Percentiles rank a stretch among this genome's conserved stretches.
These are phyloP conservation scores for Stichopus horrens DNA, from an alignment of 53 echinoderm and acorn worm species.

Conservation along the genomic window DNA sequence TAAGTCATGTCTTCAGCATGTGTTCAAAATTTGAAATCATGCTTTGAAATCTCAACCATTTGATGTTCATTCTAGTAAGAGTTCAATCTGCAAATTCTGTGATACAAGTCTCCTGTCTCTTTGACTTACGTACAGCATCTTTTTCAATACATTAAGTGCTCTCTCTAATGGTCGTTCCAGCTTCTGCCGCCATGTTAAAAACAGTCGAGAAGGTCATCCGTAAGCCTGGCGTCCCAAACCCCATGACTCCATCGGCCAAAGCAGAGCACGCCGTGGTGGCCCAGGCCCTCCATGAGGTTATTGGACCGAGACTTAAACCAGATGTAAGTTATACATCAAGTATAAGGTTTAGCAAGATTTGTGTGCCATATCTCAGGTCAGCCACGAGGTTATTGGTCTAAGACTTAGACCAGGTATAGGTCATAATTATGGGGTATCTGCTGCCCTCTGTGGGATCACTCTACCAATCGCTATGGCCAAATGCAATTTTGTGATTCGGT, in stretches of 20 bases:
- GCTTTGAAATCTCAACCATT: too few species aligned
- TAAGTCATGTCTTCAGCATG: too few species aligned
- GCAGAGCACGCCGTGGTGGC: slow-evolving; percentile 96
- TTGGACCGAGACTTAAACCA: slow-evolving; percentile 92
- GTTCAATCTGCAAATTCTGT: too few species aligned
- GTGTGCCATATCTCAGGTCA: slow-evolving; percentile 87
- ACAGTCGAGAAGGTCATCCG: slow-evolving; percentile 79
- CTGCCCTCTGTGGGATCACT: too few species aligned
- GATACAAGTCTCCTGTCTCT: too few species aligned
- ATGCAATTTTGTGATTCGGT: too few species aligned
- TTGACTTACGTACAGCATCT: too few species aligned
- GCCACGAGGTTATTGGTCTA: slow-evolving; percentile 84
- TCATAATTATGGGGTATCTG: background rate
- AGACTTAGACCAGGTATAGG: slow-evolving; percentile 87
- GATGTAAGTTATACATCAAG: slow-evolving; percentile 75
- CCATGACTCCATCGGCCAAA: slow-evolving; percentile 90
- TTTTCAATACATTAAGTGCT: too few species aligned
- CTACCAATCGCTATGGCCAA: too few species aligned
- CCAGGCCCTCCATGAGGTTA: slow-evolving; percentile 89
- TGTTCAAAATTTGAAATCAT: too few species aligned
- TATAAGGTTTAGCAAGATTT: slow-evolving; percentile 57
- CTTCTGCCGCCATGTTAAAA: slow-evolving; percentile 86
- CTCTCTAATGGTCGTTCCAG: slow-evolving; percentile 17
- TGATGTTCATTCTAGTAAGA: too few species aligned
- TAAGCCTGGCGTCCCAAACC: slow-evolving; percentile 75